Conservation (phyloP, 2,797 vertebrate species). For the Macropodus opercularis region DNA sequence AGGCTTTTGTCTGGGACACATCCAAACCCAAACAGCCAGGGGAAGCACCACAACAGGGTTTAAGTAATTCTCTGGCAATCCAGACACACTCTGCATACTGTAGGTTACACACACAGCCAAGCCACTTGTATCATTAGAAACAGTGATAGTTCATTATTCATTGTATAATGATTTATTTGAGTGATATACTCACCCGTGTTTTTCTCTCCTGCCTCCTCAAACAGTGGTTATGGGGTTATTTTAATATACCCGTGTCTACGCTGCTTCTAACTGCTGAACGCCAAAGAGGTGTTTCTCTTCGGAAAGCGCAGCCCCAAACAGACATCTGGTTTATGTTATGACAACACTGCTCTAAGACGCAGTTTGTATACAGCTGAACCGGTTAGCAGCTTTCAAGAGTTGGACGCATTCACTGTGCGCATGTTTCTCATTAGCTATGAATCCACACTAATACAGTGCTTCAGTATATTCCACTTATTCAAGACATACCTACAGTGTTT, state of each 20-base stretch:
- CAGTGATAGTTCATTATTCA: conserved; percentile 48
- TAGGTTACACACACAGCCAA: conserved; percentile 66
- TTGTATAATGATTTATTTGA: conserved; percentile 50
- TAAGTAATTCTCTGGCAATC: conserved; percentile 66
- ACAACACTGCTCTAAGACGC: conserved; percentile 57
- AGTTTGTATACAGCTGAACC: conserved; percentile 54
- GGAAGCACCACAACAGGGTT: conserved; percentile 67
- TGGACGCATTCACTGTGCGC: conserved; percentile 46
- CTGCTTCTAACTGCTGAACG: conserved; percentile 8
- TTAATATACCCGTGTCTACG: conserved; percentile 13
- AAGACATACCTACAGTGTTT: conserved; percentile 19
- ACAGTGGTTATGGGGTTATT: conserved; percentile 15
- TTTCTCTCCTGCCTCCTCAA: conserved; percentile 12
- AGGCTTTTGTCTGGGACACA: conserved; percentile 69
- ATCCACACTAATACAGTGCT: conserved; percentile 40
- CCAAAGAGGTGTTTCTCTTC: conserved; percentile 53
- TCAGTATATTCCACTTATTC: conserved; percentile 33
- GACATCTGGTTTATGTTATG: conserved; percentile 75
- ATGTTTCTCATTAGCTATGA: conserved; percentile 58
- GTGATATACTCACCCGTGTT: conserved; percentile 2
- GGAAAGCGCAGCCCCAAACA: conserved; percentile 33
- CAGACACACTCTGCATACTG: conserved; percentile 60
- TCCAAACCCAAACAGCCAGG: conserved; percentile 71
- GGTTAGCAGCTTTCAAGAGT: conserved; percentile 56
- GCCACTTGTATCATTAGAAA: conserved; percentile 54